Percentiles rank a stretch among this genome's conserved stretches.
Evolutionary conservation across 2,888 invertebrate species (phyloP).

Genomic region (Watsonalla binaria): DNA sequence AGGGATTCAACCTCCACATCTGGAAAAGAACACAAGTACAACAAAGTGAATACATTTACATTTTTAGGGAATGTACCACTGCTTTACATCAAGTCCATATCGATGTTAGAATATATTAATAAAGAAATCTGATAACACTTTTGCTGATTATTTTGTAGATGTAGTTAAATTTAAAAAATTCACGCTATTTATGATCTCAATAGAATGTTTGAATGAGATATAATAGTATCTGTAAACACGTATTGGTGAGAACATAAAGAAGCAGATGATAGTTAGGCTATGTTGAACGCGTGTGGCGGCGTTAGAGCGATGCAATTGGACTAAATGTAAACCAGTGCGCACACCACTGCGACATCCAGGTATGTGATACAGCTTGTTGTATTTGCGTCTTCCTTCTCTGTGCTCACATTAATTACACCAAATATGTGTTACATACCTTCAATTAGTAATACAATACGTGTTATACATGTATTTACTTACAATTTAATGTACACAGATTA

Average conservation of each 20-base stretch:
- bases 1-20: constrained; percentile 78
- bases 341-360: constrained; percentile 53
- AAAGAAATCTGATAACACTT: no score
- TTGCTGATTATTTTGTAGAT: no score
- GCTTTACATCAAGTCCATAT: constrained; percentile 76
- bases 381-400: constrained; percentile 70
- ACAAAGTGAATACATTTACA: constrained; percentile 73
- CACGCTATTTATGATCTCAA: no score
- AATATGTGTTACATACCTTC: constrained; percentile 35
- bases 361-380: constrained; percentile 70
- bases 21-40: constrained; percentile 80
- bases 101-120: constrained; percentile 22
- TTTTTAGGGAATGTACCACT: constrained; percentile 62
- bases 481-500: constrained; percentile 40
- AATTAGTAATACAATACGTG: constrained; percentile 38
- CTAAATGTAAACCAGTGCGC: constrained; percentile 74
- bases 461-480: constrained; percentile 28
- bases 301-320: constrained; percentile 38
- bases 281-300: constrained; percentile 6
- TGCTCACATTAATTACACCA: constrained; percentile 51
- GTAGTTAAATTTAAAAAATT: no score
- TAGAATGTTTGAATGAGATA: no score
- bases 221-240: no score
- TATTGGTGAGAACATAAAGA: constrained; percentile 1
- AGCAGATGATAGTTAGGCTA: constrained; percentile 4